Evolutionary conservation across 2,888 invertebrate genomes (phyloP).

Genomic region (Ichneumoninae sp.): DNA sequence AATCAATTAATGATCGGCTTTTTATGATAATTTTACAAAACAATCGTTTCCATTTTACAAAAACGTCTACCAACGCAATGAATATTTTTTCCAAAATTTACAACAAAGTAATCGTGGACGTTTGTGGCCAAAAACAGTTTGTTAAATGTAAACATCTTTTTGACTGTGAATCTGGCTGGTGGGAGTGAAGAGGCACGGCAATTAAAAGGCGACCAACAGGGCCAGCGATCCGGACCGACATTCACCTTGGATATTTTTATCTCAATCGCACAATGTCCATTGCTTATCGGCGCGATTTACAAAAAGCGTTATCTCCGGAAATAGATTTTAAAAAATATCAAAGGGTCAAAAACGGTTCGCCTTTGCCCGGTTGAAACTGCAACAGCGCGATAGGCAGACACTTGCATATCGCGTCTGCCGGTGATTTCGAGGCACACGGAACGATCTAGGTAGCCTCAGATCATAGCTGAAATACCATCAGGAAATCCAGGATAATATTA

Average conservation of each 20-base stretch:
- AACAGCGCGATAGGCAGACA: not conserved
- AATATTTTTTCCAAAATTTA: too few relatives aligned
- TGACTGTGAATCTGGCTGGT: too few relatives aligned
- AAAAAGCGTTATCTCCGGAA: not conserved
- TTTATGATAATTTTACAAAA: too few relatives aligned
- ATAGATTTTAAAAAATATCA: not conserved
- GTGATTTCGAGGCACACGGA: conserved; percentile 29
- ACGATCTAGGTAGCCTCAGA: conserved; percentile 38
- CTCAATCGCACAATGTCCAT: conserved; percentile 24
- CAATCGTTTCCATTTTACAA: too few relatives aligned
- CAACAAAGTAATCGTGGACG: too few relatives aligned
- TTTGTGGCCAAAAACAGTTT: too few relatives aligned
- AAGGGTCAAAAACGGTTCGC: conserved; percentile 23
- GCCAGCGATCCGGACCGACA: not conserved
- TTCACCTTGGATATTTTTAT: not conserved
- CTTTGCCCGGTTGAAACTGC: not conserved
- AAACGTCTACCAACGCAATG: too few relatives aligned
- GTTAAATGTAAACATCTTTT: too few relatives aligned
- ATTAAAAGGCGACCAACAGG: conserved; percentile 46
- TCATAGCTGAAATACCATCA: conserved; percentile 32
- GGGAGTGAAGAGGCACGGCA: conserved; percentile 12
- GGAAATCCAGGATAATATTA: conserved; percentile 39
- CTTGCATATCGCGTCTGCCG: not conserved
- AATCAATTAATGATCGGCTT: too few relatives aligned
- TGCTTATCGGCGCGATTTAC: not conserved